Evolutionary conservation across 2,113 vertebrate genomes (phyloP).

Genomic region (Mandrillus leucophaeus): DNA sequence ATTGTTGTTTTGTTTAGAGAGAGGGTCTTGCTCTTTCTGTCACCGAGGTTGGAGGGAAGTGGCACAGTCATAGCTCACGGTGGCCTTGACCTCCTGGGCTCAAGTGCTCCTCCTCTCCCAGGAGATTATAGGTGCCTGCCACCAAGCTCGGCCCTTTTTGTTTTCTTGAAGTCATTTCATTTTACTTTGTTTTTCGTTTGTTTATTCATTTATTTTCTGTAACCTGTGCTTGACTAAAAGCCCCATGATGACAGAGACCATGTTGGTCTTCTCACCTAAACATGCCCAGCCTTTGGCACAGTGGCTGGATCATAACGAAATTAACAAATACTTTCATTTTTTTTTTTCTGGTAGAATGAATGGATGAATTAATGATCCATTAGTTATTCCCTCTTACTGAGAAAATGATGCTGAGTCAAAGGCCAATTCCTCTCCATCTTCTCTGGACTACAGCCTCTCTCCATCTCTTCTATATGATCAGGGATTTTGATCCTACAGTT

Average conservation of each 20-base stretch:
- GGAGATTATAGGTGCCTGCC: too few species aligned
- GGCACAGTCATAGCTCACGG: too few species aligned
- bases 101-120: too few species aligned
- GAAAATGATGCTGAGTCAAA: neutral
- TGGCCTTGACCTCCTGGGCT: too few species aligned
- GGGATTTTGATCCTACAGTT: neutral
- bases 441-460: neutral
- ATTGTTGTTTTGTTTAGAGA: too few species aligned
- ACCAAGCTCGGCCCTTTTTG: too few species aligned
- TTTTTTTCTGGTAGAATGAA: neutral
- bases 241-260: accelerated
- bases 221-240: neutral
- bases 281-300: neutral
- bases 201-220: neutral
- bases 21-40: too few species aligned
- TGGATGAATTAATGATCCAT: neutral
- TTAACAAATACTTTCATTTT: neutral
- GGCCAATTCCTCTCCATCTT: neutral
- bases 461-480: accelerated
- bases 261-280: neutral
- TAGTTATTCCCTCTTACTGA: neutral
- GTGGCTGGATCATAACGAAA: accelerated
- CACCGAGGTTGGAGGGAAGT: too few species aligned
- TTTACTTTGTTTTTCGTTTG: neutral
- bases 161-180: neutral